Conservation (phyloP, 92 coral and sea anemone genomes). For the Epizoanthus scotinus region DNA sequence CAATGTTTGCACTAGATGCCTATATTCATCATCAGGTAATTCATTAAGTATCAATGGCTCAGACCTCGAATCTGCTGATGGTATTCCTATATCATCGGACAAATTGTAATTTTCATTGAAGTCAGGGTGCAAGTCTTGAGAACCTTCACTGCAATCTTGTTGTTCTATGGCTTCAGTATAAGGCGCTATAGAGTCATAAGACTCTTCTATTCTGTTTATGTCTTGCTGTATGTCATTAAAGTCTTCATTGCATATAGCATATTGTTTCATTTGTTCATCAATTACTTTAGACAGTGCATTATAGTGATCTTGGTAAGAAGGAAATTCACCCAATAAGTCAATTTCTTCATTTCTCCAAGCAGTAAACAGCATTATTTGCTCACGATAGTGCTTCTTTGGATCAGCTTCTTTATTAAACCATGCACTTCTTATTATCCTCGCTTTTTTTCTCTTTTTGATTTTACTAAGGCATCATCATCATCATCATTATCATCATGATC, state of each 20-base stretch:
- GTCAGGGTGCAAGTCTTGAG: conserved; percentile 65
- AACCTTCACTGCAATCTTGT: conserved; percentile 65
- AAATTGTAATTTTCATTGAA: conserved; percentile 58
- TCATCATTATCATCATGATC: background rate
- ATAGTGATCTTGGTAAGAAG: conserved; percentile 44
- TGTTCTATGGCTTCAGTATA: conserved; percentile 50
- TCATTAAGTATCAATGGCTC: conserved; percentile 71
- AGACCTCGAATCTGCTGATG: conserved; percentile 50
- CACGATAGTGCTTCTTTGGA: conserved; percentile 47
- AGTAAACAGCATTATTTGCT: conserved; percentile 49
- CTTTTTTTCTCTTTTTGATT: conserved; percentile 42
- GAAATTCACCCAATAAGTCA: conserved; percentile 39
- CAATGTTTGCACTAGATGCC: conserved; percentile 56
- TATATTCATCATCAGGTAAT: conserved; percentile 70
- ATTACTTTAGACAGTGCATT: conserved; percentile 8
- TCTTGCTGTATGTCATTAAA: conserved; percentile 61
- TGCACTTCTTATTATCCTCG: conserved; percentile 50
- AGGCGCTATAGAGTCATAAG: conserved; percentile 65
- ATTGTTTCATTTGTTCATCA: conserved; percentile 33
- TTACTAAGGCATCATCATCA: background rate
- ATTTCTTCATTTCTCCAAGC: conserved; percentile 59
- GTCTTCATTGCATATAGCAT: conserved; percentile 46
- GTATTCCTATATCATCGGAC: conserved; percentile 64
- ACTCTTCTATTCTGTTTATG: conserved; percentile 50
- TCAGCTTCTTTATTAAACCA: conserved; percentile 42